Evolutionary conservation across 2,888 invertebrate species (phyloP).

Genomic region (Parnassius apollo): DNA sequence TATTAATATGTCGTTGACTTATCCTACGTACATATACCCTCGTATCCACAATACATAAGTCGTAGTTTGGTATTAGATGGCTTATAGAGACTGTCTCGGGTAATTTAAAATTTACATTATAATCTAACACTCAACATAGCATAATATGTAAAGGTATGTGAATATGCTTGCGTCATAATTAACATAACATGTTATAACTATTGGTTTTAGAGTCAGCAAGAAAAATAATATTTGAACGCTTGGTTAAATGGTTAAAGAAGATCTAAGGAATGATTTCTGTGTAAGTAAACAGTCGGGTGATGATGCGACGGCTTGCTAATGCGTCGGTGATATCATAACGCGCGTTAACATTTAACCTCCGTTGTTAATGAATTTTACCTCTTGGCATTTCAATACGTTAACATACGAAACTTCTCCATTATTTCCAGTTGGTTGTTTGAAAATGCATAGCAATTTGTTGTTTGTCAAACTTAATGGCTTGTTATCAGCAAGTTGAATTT

Average conservation of each 20-base stretch:
- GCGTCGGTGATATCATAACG: constrained; percentile 50
- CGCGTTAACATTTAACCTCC: neutral
- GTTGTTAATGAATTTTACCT: neutral
- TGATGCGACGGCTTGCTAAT: constrained; percentile 44
- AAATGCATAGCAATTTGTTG: constrained; percentile 21
- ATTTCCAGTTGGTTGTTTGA: constrained; percentile 11
- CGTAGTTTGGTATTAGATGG: too few relatives aligned
- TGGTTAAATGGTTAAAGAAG: constrained; percentile 31
- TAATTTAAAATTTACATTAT: neutral
- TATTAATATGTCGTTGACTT: constrained; percentile 1
- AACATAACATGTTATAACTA: constrained; percentile 17
- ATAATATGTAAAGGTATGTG: constrained; percentile 23
- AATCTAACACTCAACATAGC: constrained; percentile 14
- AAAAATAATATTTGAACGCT: constrained; percentile 13
- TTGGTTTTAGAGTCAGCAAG: constrained; percentile 28
- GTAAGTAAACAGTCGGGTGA: constrained; percentile 32
- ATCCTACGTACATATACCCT: too few relatives aligned
- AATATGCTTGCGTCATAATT: constrained; percentile 16
- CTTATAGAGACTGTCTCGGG: too few relatives aligned
- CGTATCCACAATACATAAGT: too few relatives aligned
- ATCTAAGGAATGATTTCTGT: constrained; percentile 31
- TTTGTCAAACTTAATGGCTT: constrained; percentile 22
- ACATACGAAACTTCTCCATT: constrained; percentile 6
- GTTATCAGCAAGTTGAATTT: constrained; percentile 11
- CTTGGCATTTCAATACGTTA: neutral